Percentiles rank a stretch among this genome's conserved stretches.
Evolutionary conservation across 1,140 invertebrate species (phyloP).

Genomic region (Heliconius hermathena): DNA sequence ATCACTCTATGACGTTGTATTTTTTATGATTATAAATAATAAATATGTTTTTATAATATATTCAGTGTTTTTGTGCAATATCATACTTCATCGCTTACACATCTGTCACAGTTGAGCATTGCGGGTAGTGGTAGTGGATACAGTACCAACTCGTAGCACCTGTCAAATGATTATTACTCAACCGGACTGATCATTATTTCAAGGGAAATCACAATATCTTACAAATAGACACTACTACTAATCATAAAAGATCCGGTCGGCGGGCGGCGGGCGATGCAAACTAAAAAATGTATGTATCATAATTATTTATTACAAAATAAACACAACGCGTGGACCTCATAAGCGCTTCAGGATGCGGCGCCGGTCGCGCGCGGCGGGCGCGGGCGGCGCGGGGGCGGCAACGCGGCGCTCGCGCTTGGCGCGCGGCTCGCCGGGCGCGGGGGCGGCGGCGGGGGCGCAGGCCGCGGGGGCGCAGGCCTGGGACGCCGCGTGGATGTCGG

Average conservation of each 20-base stretch:
- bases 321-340: constrained; percentile 51
- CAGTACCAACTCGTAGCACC: background rate
- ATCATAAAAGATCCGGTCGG: too few species aligned
- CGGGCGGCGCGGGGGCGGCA: constrained; percentile 5
- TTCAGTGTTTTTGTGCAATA: constrained; percentile 4
- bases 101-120: background rate
- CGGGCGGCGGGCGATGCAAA: background rate
- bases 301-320: constrained; percentile 41
- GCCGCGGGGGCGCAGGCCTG: constrained; percentile 22
- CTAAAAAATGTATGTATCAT: background rate
- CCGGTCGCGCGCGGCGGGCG: constrained; percentile 46
- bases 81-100: background rate
- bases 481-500: constrained; percentile 66
- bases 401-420: constrained; percentile 57
- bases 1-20: constrained; percentile 10
- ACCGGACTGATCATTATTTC: too few species aligned
- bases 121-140: background rate
- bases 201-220: background rate
- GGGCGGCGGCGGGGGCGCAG: constrained; percentile 48
- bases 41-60: constrained; percentile 10
- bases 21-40: background rate
- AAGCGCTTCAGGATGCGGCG: constrained; percentile 70
- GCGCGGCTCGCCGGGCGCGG: constrained; percentile 39
- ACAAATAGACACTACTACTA: background rate
- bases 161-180: background rate